Base-by-base conservation (phyloP, 2,797 vertebrate genomes). In the Megaceryle alcyon region DNA sequence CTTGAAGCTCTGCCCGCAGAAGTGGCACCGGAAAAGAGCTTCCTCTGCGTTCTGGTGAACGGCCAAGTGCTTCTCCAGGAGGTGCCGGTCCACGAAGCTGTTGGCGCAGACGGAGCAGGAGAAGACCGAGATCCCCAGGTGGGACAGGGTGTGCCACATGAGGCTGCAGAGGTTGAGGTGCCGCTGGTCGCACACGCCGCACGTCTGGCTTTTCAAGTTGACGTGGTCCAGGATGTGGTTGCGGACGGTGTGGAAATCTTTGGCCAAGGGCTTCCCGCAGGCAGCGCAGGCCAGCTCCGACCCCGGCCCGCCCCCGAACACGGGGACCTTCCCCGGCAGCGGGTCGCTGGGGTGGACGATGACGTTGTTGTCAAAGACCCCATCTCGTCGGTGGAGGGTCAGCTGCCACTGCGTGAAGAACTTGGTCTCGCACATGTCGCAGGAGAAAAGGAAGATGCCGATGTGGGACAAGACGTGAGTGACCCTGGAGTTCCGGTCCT, bases 321-420 rank as follows among this genome's bases (percentile, higher is more conserved):
- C 31, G 29, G 95, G 93, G 63, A 98, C 91, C 51, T 98, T 98
- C 31, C 98, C 98, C 1, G 97, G 98, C 60, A 98, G 97, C 0
- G 98, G 98, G 39, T 99, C 98, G 0, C 96, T 97, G 96, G 99
- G 99, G 16, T 98, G 97, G 39, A 98, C 96, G 0, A 99, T 97
- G 3, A 99, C 44, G 4, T 98, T 98, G 95, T 98, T 98, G 86
- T 98, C 98, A 2, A 98, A 98, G 87, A 98, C 96, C 4, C 98
- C 98, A 44, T 99, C 99, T 13, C 98, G 98, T 12, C 99, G 98
- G 96, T 99, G 99, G 8, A 99, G 98, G 60, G 98, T 98, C 95
- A 99, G 98, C 91, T 98, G 98, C 96, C 98, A 98, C 82, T 98
- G 99, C 48, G 98, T 99, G 96, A 98, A 98, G 98, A 99, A 99